These are phyloP conservation scores for Chydorus sphaericus DNA, from an alignment of 2,888 invertebrate genomes.

Conservation along the genomic window DNA sequence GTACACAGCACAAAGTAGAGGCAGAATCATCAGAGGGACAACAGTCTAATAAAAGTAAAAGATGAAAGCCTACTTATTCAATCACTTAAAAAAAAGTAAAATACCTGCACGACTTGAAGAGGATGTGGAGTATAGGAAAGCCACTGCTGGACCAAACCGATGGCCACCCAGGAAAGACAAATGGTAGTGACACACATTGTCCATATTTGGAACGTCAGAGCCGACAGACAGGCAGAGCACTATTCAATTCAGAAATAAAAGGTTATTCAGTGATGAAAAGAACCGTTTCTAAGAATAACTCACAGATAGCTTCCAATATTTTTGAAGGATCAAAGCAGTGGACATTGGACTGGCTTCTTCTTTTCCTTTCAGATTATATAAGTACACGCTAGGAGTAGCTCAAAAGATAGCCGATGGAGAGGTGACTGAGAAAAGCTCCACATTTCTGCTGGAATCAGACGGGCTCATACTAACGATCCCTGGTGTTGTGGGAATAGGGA, in stretches of 20 bases:
- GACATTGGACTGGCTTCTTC: conserved; percentile 19
- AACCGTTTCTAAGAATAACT: no score
- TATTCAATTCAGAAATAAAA: conserved; percentile 18
- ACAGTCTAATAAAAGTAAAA: not conserved
- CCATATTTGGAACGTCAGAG: conserved; percentile 31
- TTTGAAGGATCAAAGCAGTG: conserved; percentile 28
- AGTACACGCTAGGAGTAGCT: not conserved
- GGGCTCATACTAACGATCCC: no score
- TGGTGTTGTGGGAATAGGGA: no score
- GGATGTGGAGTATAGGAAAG: conserved; percentile 26
- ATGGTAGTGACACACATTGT: conserved; percentile 28
- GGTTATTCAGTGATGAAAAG: conserved; percentile 1
- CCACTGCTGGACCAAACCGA: conserved; percentile 30
- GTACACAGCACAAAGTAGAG: conserved; percentile 29
- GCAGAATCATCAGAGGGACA: conserved; percentile 27
- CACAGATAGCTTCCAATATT: conserved; percentile 31
- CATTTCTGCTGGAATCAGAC: no score
- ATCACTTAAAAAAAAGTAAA: conserved; percentile 13
- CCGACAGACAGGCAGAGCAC: conserved; percentile 28
- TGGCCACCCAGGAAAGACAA: conserved; percentile 27
- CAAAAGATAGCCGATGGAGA: not conserved
- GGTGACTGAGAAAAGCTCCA: not conserved
- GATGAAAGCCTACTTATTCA: not conserved
- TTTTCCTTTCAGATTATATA: not conserved
- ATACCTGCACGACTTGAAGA: conserved; percentile 27